Evolutionary conservation across 2,113 vertebrate genomes (phyloP).

Genomic region (Nothocercus nigrocapillus): DNA sequence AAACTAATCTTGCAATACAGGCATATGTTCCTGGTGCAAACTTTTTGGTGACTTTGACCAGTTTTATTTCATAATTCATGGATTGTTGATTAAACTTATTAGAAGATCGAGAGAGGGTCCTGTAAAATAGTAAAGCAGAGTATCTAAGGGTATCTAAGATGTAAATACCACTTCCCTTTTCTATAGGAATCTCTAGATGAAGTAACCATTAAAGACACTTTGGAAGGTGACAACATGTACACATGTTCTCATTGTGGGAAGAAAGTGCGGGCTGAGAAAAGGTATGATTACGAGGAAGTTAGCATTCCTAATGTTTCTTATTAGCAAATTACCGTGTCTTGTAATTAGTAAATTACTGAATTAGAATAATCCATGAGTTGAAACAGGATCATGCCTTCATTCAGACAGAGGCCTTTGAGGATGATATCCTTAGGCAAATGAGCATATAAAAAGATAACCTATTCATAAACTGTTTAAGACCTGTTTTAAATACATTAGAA

Average conservation of each 20-base stretch:
- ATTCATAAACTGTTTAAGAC: not conserved
- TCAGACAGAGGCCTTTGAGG: rapidly evolving
- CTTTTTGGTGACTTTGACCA: not conserved
- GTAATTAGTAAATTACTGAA: not conserved
- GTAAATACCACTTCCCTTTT: not conserved
- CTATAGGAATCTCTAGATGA: conserved; percentile 96
- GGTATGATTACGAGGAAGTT: conserved; percentile 74
- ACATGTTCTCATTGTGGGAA: conserved; percentile 98
- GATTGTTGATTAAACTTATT: not conserved
- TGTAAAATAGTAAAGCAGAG: not conserved
- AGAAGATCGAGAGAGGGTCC: not conserved
- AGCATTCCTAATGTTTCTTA: not conserved
- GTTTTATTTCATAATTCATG: not conserved
- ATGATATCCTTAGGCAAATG: not conserved
- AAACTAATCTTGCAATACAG: not conserved
- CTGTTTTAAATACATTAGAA: not conserved
- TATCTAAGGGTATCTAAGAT: not conserved
- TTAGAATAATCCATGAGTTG: not conserved
- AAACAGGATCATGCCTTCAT: not conserved
- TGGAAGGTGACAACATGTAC: conserved; percentile 99
- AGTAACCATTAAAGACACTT: conserved; percentile 98
- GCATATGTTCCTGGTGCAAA: not conserved
- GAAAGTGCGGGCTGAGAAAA: conserved; percentile 97
- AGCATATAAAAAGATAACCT: not conserved
- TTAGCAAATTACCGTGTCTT: not conserved